Base-by-base conservation (phyloP, 2,797 vertebrate genomes). In the Macrochelys suwanniensis region DNA sequence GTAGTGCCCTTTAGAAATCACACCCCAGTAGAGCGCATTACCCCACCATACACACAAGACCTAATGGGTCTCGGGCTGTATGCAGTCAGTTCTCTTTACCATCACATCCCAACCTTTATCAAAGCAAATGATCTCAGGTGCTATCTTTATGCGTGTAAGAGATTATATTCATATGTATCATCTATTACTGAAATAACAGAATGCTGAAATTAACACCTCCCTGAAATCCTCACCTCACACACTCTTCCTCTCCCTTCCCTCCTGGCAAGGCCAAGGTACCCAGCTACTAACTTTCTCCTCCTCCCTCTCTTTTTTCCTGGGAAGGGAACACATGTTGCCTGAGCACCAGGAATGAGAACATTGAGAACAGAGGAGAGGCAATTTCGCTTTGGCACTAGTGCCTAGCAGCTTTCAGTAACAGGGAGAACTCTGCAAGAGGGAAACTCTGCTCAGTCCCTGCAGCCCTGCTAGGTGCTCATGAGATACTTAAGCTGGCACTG, bases 121-220 rank as follows among this genome's bases (percentile, higher is more conserved):
- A 16, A 76, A 47, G 25, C 26, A 76, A 76, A 76, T 76, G 25
- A 16, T 25, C 77, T 31, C 51, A 21, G 80, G 76, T 57, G 82
- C n/a, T 77, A 21, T 25, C 53, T 25, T 45, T n/a, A 51, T 1
- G 0, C 12, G 54, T 1, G 25, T 76, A 76, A 76, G 68, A 37
- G 6, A 1, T n/a, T 10, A 45, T 4, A 15, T 19, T 50, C n/a
- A 11, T 7, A 15, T 1, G 42, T 25, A 9, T 1, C 50, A 80
- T 25, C 68, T 65, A 3, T 13, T 33, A 17, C 11, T 4, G 61
- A 76, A 76, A 0, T 26, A 31, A 85, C 78, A 21, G 2, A 1
- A 13, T 8, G 25, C 37, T 8, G 68, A 50, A 47, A n/a, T 26
- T 31, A 12, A 56, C 37, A 49, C 49, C 33, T 61, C 33, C 65